phyloP scores from a whole-genome alignment of 2,113 vertebrate species.

The Pseudopodoces humilis region DNA sequence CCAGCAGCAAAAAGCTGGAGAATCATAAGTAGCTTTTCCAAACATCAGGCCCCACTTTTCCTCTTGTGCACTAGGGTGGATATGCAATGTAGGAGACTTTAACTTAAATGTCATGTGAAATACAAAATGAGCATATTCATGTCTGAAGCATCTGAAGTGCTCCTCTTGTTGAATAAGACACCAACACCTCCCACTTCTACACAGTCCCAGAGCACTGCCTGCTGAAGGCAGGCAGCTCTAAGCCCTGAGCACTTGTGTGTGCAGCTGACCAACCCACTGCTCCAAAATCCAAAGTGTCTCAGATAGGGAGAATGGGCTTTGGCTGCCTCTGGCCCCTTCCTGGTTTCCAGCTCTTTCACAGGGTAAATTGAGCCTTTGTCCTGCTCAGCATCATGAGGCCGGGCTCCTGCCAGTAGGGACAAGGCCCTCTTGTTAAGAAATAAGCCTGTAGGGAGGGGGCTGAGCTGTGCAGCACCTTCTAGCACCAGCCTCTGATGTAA shows the following conservation, averaged over 20 bases:
- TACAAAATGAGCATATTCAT: background rate
- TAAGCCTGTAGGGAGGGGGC: background rate
- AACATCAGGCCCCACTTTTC: background rate
- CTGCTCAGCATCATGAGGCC: background rate
- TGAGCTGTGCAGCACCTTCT: background rate
- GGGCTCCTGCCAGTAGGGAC: background rate
- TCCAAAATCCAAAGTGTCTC: background rate
- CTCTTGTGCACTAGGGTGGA: background rate
- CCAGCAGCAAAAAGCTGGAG: background rate
- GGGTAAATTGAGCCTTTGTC: conserved; percentile 45
- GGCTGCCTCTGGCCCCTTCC: background rate
- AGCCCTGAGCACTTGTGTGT: background rate
- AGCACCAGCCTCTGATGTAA: background rate
- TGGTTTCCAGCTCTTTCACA: background rate
- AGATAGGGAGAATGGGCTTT: background rate
- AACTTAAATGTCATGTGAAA: background rate
- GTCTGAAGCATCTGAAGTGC: background rate
- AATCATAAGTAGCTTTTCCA: background rate
- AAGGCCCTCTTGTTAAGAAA: conserved; percentile 16
- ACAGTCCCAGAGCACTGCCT: background rate
- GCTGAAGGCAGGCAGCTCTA: background rate
- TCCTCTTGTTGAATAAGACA: background rate
- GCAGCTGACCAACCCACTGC: background rate
- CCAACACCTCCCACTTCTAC: background rate
- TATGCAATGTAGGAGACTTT: background rate